phyloP scores from a whole-genome alignment of 1,140 invertebrate genomes.

The Bombus waltoni region DNA sequence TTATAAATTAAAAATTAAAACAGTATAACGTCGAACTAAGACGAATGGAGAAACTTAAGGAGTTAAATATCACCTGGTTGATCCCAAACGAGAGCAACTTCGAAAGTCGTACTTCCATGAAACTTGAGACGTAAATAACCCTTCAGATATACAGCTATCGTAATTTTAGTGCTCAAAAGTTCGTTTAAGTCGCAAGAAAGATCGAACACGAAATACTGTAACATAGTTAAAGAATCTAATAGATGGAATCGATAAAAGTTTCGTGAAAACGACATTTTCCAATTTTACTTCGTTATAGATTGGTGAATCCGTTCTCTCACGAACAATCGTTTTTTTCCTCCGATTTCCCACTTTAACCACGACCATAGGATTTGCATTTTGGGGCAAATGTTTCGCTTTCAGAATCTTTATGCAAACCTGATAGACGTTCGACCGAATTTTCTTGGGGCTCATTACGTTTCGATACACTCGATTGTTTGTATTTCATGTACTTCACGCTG shows the following conservation, averaged over 20 bases:
- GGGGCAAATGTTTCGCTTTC: constrained; percentile 82
- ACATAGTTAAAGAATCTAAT: constrained; percentile 71
- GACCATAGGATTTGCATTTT: constrained; percentile 84
- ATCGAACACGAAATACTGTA: constrained; percentile 80
- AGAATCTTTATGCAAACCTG: constrained; percentile 82
- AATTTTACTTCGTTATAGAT: constrained; percentile 84
- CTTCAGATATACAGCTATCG: constrained; percentile 77
- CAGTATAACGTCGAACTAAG: no score
- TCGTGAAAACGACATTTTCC: not conserved
- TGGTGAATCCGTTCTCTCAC: constrained; percentile 83
- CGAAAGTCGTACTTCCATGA: constrained; percentile 82
- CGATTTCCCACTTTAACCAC: constrained; percentile 84
- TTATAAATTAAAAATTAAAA: not conserved
- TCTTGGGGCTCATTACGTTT: constrained; percentile 52
- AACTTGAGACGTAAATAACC: constrained; percentile 75
- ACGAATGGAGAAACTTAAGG: not conserved
- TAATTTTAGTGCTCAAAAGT: constrained; percentile 75
- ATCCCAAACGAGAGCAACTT: constrained; percentile 87
- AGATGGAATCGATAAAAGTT: not conserved
- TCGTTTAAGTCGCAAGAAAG: constrained; percentile 73
- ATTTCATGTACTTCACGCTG: constrained; percentile 35
- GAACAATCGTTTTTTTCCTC: constrained; percentile 82
- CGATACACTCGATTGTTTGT: constrained; percentile 36
- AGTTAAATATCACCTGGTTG: constrained; percentile 84
- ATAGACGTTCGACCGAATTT: constrained; percentile 69